Base-by-base conservation (phyloP, 2,888 invertebrate genomes). In the Cryptocephalus primarius region DNA sequence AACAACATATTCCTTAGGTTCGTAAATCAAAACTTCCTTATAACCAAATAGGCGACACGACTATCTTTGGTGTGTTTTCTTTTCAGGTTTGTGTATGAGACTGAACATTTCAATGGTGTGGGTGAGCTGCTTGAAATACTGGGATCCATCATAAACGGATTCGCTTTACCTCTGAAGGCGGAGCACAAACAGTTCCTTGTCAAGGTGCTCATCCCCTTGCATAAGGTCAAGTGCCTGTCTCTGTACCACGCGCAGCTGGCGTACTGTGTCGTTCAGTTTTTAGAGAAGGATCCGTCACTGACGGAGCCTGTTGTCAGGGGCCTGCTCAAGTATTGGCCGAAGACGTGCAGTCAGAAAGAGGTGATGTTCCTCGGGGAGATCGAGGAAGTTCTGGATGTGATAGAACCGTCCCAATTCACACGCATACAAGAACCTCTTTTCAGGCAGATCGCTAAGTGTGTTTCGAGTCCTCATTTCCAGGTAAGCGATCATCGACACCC, bases 351-450 rank as follows among this genome's bases (percentile, higher is more conserved):
- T 62, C 95, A 95, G 46, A 99, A 99, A 71, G 97, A 99, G 75
- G 97, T 99, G 58, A 99, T 99, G 97, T 99, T 97, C 76, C 81
- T 99, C 68, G 96, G 96, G 53, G 99, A 99, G 76, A 85, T 99
- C 61, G 99, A 99, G 74, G 99, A 99, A 75, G 93, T 99, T 64
- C 78, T 99, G 71, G 99, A 99, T 74, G 97, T 99, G 59, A 97
- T 99, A 75, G 99, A 99, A 76, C 97, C 97, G 60, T 87, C 89
- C 60, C 96, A 99, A 75, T 99, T 99, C 79, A 88, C 87, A 67
- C 95, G 94, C 78, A 93, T 99, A 66, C 96, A 97, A 79, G 92
- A 90, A 70, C 91, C 95, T 54, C 79, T 99, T 59, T 99, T 99
- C 77, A 87, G 89, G 71, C 97, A 99, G 80, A 89, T 99, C 72